These are phyloP conservation scores for Subacronicta megacephala DNA, from an alignment of 2,888 invertebrate species.

Conservation along the genomic window DNA sequence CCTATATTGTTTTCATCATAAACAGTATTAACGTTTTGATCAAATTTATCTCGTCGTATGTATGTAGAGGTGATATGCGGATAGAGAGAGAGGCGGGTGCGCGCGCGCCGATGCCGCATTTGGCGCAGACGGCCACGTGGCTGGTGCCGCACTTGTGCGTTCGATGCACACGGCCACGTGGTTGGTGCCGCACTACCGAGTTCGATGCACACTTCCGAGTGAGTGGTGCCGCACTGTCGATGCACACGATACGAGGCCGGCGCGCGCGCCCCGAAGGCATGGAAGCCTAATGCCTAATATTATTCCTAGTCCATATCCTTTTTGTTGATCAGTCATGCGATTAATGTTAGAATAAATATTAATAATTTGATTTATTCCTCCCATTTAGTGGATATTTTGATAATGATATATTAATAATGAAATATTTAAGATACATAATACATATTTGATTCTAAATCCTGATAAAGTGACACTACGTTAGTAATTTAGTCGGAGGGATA, in stretches of 20 bases:
- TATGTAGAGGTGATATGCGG: conserved; percentile 87
- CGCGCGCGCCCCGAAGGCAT: conserved; percentile 75
- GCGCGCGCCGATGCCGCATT: conserved; percentile 53
- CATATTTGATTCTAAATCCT: conserved; percentile 90
- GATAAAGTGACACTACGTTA: conserved; percentile 90
- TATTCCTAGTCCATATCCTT: conserved; percentile 90
- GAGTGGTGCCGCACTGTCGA: conserved; percentile 21
- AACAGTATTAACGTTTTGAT: conserved; percentile 87
- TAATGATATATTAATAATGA: conserved; percentile 90
- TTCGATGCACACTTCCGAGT: too few species aligned
- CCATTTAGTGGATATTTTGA: conserved; percentile 90
- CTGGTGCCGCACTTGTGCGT: conserved; percentile 20
- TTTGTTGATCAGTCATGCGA: conserved; percentile 90
- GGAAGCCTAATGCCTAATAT: conserved; percentile 87
- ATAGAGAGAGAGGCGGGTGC: conserved; percentile 77
- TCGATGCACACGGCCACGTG: not conserved
- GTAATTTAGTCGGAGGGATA: conserved; percentile 90
- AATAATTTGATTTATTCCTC: conserved; percentile 90
- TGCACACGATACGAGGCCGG: too few species aligned
- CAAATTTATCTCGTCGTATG: conserved; percentile 82
- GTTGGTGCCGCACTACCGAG: conserved; percentile 19
- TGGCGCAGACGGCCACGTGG: not conserved
- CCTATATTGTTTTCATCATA: conserved; percentile 81
- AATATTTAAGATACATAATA: conserved; percentile 90
- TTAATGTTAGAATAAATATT: conserved; percentile 89